Base-by-base conservation (phyloP, 2,113 vertebrate species). In the Lichenostomus cassidix region DNA sequence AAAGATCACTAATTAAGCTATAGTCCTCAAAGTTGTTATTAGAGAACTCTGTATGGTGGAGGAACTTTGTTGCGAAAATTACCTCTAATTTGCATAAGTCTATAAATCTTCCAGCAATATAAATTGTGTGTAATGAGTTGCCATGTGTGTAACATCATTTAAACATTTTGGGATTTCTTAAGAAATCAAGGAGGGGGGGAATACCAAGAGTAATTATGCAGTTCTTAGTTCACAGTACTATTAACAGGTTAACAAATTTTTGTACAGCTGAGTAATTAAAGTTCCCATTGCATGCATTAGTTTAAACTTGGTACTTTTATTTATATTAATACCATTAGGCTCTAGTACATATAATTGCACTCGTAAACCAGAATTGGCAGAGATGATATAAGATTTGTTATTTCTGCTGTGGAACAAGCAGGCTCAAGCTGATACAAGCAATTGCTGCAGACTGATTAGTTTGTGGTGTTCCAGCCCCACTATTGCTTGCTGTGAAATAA, bases 341-440 rank as follows among this genome's bases (percentile, higher is more conserved):
- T 46, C 63, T 49, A 77, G n/a, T 15, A 47, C 49, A 39, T 69
- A 35, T 50, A 92, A 87, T 24, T 77, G 22, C 24, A 88, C 3
- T 69, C 89, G 73, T 94, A 80, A 95, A 87, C 15, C 8, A 94
- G 29, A 90, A 41, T 94, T 82, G 4, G 35, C 39, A 20, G 81
- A 80, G 22, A 33, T 87, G 39, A 93, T 88, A 67, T 23, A 97
- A 92, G 41, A 86, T 91, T 93, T 92, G 33, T 69, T 96, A 27
- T 81, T 50, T 84, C 63, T 70, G n/a, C 71, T 47, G 3, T 12
- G 39, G 35, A 92, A 70, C 44, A 71, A 92, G 18, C 42, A 31
- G 19, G 46, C 69, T 92, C 11, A 53, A 22, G 28, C 35, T 69
- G 9, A 42, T 82, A 73, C 33, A 24, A 87, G 29, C 59, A 85